Percentiles rank a stretch among this genome's conserved stretches.
These are phyloP conservation scores for Lepidiolamprologus cunningtoni DNA, from an alignment of 2,113 vertebrate species.

Conservation along the genomic window DNA sequence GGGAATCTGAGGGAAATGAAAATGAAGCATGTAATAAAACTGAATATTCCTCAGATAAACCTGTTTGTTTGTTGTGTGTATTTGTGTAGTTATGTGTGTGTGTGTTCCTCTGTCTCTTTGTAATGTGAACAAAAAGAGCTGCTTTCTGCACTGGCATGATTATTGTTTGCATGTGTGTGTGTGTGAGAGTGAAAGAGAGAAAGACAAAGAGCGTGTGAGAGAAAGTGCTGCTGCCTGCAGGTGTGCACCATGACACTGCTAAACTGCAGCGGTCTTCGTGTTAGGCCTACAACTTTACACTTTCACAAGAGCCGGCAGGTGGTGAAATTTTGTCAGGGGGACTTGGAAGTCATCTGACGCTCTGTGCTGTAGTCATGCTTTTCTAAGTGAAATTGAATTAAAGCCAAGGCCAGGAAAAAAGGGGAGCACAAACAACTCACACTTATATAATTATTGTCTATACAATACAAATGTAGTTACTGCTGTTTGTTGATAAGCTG, in stretches of 20 bases:
- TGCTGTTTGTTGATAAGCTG: not conserved
- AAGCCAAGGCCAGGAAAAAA: not conserved
- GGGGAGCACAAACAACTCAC: not conserved
- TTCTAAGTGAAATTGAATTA: not conserved
- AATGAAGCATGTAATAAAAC: not conserved
- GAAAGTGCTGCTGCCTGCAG: conserved; percentile 3
- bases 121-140: conserved; percentile 25
- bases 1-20: not conserved
- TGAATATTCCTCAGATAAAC: not conserved
- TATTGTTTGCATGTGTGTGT: not conserved
- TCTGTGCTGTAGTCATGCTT: not conserved
- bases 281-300: conserved; percentile 15
- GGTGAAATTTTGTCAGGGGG: not conserved
- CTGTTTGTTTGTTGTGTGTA: not conserved
- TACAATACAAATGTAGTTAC: not conserved
- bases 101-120: not conserved
- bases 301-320: not conserved
- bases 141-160: conserved; percentile 18
- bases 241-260: conserved; percentile 1
- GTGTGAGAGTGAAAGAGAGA: not conserved
- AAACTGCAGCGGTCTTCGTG: not conserved
- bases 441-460: not conserved
- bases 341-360: not conserved
- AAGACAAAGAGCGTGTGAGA: not conserved
- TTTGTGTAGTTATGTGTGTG: not conserved